phyloP scores from a whole-genome alignment of 2,888 invertebrate genomes.

The Meiosimyza decipiens region DNA sequence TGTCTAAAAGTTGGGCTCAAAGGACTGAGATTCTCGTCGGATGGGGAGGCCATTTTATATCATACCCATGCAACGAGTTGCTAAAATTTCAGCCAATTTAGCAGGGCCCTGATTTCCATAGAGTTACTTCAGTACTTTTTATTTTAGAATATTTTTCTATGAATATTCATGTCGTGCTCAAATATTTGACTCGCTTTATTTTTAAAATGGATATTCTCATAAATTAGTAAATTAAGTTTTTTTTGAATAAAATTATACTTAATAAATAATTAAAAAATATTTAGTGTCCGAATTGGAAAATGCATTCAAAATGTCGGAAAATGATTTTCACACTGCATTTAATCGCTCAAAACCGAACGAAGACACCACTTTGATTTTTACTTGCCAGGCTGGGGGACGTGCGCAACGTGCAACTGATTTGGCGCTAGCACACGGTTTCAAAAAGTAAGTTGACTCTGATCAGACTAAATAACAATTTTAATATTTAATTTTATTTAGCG shows the following conservation, averaged over 20 bases:
- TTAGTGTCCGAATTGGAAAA: constrained; percentile 58
- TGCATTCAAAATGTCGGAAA: constrained; percentile 56
- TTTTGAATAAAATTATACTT: not conserved
- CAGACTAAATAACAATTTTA: not conserved
- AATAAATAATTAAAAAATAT: constrained; percentile 29
- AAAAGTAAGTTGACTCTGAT: constrained; percentile 54
- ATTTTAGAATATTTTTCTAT: too few relatives aligned
- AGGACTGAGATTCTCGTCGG: too few relatives aligned
- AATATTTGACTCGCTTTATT: not conserved
- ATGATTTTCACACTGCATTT: constrained; percentile 63
- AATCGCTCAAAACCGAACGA: constrained; percentile 71
- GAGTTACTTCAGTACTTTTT: too few relatives aligned
- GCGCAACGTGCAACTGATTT: constrained; percentile 74
- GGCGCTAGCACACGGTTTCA: constrained; percentile 60
- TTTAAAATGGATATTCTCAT: not conserved
- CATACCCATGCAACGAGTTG: too few relatives aligned
- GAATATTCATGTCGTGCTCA: not conserved
- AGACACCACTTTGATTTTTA: constrained; percentile 74
- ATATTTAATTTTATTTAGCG: constrained; percentile 48
- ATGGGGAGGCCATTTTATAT: too few relatives aligned
- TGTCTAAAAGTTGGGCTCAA: too few relatives aligned
- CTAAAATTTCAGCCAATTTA: too few relatives aligned
- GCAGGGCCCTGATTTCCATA: too few relatives aligned
- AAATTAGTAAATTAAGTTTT: not conserved
- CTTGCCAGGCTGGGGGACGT: constrained; percentile 77